Evolutionary conservation across 37 sponge, comb jelly and placozoan genomes (phyloP).

Genomic region (Bolinopsis microptera): DNA sequence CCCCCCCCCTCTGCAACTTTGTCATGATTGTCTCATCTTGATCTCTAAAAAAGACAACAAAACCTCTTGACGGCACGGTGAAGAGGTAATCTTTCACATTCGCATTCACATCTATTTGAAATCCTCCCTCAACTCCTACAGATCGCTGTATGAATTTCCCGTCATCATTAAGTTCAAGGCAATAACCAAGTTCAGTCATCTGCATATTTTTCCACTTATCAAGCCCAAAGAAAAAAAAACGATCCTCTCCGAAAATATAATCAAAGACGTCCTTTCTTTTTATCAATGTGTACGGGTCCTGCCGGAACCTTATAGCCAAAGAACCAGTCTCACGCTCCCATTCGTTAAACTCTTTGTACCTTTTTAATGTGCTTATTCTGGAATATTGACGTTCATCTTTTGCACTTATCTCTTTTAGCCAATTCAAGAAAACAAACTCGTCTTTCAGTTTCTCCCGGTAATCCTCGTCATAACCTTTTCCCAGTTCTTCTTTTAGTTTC

Average conservation of each 20-base stretch:
- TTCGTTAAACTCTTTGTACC: too few species aligned
- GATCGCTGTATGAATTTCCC: neutral
- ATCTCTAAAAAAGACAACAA: constrained; percentile 38
- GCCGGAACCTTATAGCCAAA: neutral
- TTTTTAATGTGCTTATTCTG: too few species aligned
- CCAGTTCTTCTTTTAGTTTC: neutral
- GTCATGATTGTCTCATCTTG: constrained; percentile 53
- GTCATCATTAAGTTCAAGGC: constrained; percentile 57
- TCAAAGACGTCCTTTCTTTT: constrained; percentile 18
- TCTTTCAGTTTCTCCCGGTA: too few species aligned
- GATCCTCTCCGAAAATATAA: neutral
- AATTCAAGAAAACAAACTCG: too few species aligned
- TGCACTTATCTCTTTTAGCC: too few species aligned
- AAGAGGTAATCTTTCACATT: constrained; percentile 34
- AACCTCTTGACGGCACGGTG: constrained; percentile 1
- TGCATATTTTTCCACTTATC: neutral
- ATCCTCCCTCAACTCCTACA: neutral
- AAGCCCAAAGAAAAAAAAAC: neutral
- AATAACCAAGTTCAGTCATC: constrained; percentile 22
- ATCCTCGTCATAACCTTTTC: too few species aligned
- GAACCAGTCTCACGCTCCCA: constrained; percentile 1
- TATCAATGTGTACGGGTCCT: neutral
- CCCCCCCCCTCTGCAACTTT: constrained; percentile 19
- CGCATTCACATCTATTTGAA: neutral
- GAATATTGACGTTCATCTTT: too few species aligned